These are phyloP conservation scores for Tipula vernalis DNA, from an alignment of 2,888 invertebrate species.

Conservation along the genomic window DNA sequence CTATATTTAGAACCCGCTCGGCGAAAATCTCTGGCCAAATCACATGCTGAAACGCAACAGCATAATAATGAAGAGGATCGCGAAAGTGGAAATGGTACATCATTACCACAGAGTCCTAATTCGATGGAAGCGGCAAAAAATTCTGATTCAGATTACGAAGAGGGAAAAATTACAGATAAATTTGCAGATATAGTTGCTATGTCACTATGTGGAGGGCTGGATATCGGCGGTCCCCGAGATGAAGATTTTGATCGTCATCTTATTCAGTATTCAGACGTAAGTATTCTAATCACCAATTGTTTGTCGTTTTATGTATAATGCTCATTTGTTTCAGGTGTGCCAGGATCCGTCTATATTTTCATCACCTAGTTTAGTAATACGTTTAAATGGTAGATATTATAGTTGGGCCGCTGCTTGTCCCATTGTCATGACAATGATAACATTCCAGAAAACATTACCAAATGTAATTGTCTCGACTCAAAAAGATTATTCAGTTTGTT, in stretches of 20 bases:
- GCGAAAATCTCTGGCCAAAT: constrained; percentile 14
- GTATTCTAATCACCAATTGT: constrained; percentile 17
- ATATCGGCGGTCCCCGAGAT: constrained; percentile 42
- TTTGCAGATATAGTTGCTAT: constrained; percentile 46
- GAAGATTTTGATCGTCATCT: constrained; percentile 49
- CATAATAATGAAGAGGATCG: constrained; percentile 67
- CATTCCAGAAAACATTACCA: constrained; percentile 76
- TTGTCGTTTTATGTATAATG: constrained; percentile 44
- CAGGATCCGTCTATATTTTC: constrained; percentile 61
- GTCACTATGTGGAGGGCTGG: constrained; percentile 63
- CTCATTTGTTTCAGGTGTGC: constrained; percentile 35
- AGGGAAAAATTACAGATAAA: constrained; percentile 48
- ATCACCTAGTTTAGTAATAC: constrained; percentile 72
- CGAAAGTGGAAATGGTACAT: constrained; percentile 93
- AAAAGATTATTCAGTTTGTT: background rate
- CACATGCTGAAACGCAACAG: background rate
- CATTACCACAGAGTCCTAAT: constrained; percentile 85
- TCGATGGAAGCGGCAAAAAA: constrained; percentile 70
- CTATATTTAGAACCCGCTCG: constrained; percentile 60
- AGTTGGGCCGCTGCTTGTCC: constrained; percentile 88
- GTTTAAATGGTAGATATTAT: constrained; percentile 77
- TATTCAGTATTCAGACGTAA: constrained; percentile 39
- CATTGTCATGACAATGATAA: constrained; percentile 73
- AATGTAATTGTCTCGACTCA: constrained; percentile 35
- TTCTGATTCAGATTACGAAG: constrained; percentile 76